phyloP scores from a whole-genome alignment of 2,113 vertebrate genomes.

The Circaetus gallicus region DNA sequence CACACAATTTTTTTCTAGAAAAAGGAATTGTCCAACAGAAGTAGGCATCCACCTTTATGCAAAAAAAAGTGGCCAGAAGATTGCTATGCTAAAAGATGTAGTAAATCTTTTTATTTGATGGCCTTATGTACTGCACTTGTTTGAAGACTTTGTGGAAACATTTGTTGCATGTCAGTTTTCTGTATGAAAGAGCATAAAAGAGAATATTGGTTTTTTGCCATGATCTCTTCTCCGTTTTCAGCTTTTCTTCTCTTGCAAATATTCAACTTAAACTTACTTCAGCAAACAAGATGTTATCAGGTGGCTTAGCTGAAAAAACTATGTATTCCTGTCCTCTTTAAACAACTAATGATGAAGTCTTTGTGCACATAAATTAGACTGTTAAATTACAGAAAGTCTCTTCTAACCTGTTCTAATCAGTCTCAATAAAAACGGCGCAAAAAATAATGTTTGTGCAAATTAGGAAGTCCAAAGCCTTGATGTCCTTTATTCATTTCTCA shows the following conservation, averaged over 20 bases:
- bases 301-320: not conserved
- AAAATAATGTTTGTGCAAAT: not conserved
- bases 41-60: not conserved
- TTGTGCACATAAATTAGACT: not conserved
- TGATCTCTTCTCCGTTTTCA: not conserved
- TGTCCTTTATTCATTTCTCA: not conserved
- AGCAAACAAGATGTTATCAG: not conserved
- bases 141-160: not conserved
- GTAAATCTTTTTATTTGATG: not conserved
- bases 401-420: not conserved
- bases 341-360: not conserved
- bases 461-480: not conserved
- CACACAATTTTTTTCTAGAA: not conserved
- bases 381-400: not conserved
- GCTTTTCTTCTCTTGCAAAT: not conserved
- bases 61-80: not conserved
- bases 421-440: not conserved
- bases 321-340: not conserved
- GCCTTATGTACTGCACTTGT: not conserved
- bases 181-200: not conserved
- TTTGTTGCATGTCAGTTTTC: not conserved
- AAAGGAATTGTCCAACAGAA: not conserved
- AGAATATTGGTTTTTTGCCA: not conserved
- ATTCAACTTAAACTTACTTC: not conserved
- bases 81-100: not conserved